Evolutionary conservation across 2,888 invertebrate genomes (phyloP).

Genomic region (Aporophyla lueneburgensis): DNA sequence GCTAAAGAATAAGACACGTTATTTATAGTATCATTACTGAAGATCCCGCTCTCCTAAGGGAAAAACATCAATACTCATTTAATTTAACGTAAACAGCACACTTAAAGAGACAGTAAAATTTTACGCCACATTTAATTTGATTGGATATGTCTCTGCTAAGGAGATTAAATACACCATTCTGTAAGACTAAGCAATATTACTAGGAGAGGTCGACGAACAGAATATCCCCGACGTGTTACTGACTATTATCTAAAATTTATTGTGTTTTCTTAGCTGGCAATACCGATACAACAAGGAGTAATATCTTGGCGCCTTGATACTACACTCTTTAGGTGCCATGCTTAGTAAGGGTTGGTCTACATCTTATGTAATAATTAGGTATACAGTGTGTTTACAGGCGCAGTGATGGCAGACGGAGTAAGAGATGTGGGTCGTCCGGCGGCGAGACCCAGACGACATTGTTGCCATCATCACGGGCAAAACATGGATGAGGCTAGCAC

Average conservation of each 20-base stretch:
- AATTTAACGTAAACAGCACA: conserved; percentile 41
- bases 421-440: too few species aligned
- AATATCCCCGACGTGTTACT: conserved; percentile 12
- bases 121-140: conserved; percentile 48
- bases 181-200: conserved; percentile 23
- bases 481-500: too few species aligned
- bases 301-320: background rate
- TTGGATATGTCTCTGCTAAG: conserved; percentile 32
- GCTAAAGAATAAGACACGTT: background rate
- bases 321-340: background rate
- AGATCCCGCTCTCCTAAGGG: conserved; percentile 1
- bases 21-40: conserved; percentile 20
- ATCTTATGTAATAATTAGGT: background rate
- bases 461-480: too few species aligned
- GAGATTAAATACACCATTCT: conserved; percentile 32
- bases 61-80: conserved; percentile 41
- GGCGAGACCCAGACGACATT: too few species aligned
- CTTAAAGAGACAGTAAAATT: conserved; percentile 37
- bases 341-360: background rate
- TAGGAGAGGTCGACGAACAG: conserved; percentile 21
- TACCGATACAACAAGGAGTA: background rate
- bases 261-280: conserved; percentile 8
- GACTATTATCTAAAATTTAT: conserved; percentile 14
- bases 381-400: background rate
- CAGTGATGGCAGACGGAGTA: too few species aligned